Evolutionary conservation across 1,140 invertebrate genomes (phyloP).

Genomic region (Aphidius ervi): DNA sequence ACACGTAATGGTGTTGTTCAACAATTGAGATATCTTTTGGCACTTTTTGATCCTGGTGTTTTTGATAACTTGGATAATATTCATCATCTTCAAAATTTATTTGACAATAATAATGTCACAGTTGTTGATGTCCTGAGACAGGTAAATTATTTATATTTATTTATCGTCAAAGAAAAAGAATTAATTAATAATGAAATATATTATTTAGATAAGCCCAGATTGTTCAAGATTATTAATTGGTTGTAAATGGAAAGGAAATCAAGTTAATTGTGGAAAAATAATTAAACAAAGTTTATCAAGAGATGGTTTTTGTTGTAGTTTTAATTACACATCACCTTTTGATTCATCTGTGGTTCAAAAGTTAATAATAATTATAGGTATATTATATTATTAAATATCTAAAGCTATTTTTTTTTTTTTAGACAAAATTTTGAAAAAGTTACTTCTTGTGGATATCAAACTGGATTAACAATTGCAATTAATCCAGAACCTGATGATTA

Average conservation of each 20-base stretch:
- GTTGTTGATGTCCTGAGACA: constrained; percentile 35
- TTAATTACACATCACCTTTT: constrained; percentile 54
- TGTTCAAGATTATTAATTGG: constrained; percentile 56
- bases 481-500: constrained; percentile 44
- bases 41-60: constrained; percentile 32
- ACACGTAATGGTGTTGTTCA: constrained; percentile 28
- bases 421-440: constrained; percentile 20
- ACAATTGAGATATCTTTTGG: constrained; percentile 32
- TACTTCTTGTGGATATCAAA: constrained; percentile 61
- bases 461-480: constrained; percentile 57
- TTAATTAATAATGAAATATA: too few relatives aligned
- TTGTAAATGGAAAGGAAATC: constrained; percentile 64
- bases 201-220: constrained; percentile 43
- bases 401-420: too few relatives aligned
- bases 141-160: constrained; percentile 21
- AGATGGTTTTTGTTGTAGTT: constrained; percentile 61
- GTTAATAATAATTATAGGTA: constrained; percentile 10
- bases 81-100: constrained; percentile 40
- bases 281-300: constrained; percentile 57
- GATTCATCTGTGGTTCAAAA: neutral
- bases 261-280: constrained; percentile 56
- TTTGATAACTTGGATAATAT: constrained; percentile 31
- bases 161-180: neutral
- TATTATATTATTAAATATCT: too few relatives aligned
- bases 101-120: constrained; percentile 43